Conservation (phyloP, 2,797 vertebrate species). For the Lerista edwardsae region DNA sequence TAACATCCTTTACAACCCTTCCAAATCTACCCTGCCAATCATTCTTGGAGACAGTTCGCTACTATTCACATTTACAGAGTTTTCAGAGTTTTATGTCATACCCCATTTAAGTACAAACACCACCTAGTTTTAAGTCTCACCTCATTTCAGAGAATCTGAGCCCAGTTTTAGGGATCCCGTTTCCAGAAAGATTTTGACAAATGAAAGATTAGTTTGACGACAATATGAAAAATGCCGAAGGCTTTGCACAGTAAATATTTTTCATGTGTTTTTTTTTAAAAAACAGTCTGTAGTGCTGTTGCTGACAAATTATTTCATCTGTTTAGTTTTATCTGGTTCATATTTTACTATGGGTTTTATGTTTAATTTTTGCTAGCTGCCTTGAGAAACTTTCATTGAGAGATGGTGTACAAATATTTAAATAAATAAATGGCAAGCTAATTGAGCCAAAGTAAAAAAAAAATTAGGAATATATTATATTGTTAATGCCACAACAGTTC, state of each 20-base stretch:
- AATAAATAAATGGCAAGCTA: neutral
- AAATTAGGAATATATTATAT: neutral
- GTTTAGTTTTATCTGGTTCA: neutral
- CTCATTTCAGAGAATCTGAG: neutral
- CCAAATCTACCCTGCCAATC: neutral
- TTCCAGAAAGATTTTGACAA: neutral
- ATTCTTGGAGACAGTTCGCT: neutral
- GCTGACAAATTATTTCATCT: neutral
- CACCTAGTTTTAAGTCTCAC: neutral
- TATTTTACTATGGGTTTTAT: neutral
- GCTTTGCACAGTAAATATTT: neutral
- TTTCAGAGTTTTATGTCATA: neutral
- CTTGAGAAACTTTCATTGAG: neutral
- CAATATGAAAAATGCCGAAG: neutral
- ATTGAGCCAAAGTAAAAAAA: neutral
- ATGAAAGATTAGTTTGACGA: neutral
- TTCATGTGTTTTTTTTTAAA: neutral
- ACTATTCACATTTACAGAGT: neutral
- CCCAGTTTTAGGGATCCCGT: neutral
- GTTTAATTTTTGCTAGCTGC: neutral
- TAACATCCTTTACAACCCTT: neutral
- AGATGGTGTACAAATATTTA: neutral
- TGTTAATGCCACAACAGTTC: neutral
- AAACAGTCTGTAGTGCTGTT: neutral
- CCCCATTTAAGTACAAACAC: too few species aligned